Evolutionary conservation across 2,113 vertebrate species (phyloP), one percentile per base, ranked within the genome.

Genomic region (Megaleporinus macrocephalus): DNA sequence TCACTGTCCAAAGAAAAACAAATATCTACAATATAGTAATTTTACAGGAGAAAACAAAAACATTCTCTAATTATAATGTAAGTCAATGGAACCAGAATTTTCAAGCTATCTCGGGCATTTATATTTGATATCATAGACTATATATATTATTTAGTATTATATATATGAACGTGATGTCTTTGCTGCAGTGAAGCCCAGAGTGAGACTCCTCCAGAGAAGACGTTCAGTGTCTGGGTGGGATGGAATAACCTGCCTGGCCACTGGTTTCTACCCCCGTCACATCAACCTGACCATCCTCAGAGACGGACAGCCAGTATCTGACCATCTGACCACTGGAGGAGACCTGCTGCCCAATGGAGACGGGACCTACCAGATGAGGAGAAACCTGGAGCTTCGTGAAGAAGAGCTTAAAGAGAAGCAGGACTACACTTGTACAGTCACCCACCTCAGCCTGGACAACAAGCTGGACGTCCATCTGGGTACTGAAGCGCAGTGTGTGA

Each of bases 381-480:
- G 18, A 9, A 16, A 51, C 49, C 49, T 72, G 79, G 55, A 49
- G 62, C 18, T 78, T 65, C 72, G 70, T 27, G 14, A n/a, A 18
- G 75, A 49, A 11, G 82, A 68, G 44, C 68, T 53, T 29, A 62
- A n/a, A n/a, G n/a, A 76, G 49, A 59, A 20, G 70, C 80, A 85
- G 76, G 68, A 10, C 22, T 86, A 86, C 77, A 77, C 66, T 29
- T 86, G 84, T 44, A 49, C 66, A 26, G 81, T 63, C 47, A 57
- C 72, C 20, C 81, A 83, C 66, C 66, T 83, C 27, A 72, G 55
- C 62, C 53, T 79, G 76, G 77, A 86, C 84, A 86, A 83, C 74
- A 86, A 78, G 63, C 27, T 83, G 62, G 20, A 57, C 11, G 3
- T 80, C 14, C 27, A 4, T 29, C 55, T 72, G 2, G 78, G 78